Conservation (phyloP, 2,113 vertebrate species). For the Ptyas mucosa region DNA sequence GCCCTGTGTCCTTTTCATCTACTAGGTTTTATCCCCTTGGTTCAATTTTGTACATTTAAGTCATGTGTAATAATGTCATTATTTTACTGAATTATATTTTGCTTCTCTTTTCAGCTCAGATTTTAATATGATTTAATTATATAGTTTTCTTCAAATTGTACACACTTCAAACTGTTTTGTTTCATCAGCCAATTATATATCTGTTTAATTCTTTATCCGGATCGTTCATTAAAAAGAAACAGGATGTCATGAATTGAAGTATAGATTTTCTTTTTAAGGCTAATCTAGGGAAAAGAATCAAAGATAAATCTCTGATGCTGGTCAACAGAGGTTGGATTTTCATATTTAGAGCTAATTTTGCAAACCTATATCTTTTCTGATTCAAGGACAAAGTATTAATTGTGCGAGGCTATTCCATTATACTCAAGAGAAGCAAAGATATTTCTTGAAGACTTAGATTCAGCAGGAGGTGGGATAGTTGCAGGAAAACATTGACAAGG, state of each 20-base stretch:
- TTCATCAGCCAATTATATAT: background rate
- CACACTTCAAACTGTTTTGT: background rate
- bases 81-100: background rate
- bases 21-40: background rate
- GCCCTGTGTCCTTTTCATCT: background rate
- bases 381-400: slow-evolving; percentile 33
- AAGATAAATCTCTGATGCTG: background rate
- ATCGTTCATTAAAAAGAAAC: slow-evolving; percentile 3
- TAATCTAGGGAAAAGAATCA: slow-evolving; percentile 24
- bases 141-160: background rate
- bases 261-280: slow-evolving; percentile 19
- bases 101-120: background rate
- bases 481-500: slow-evolving; percentile 61
- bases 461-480: slow-evolving; percentile 54
- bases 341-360: background rate
- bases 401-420: slow-evolving; percentile 1
- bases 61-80: background rate
- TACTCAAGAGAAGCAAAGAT: slow-evolving; percentile 43
- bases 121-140: background rate
- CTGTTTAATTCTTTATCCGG: slow-evolving; percentile 4
- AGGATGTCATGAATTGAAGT: slow-evolving; percentile 26
- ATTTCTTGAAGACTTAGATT: slow-evolving; percentile 50
- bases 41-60: background rate
- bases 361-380: background rate
- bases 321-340: slow-evolving; percentile 3